Evolutionary conservation across 2,797 vertebrate genomes (phyloP).

Genomic region (Leuciscus waleckii): DNA sequence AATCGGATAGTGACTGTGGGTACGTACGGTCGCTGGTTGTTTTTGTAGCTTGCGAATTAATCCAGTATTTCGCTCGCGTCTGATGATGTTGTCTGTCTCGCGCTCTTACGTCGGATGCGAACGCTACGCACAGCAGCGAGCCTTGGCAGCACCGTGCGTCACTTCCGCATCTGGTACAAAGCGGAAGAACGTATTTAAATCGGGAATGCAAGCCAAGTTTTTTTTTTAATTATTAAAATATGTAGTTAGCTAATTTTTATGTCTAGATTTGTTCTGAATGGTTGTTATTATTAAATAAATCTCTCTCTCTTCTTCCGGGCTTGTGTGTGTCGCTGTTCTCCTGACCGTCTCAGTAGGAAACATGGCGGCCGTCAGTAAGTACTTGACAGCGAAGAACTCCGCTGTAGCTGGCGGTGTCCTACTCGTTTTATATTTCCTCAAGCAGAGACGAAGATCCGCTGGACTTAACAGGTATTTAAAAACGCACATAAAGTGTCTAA

Average conservation of each 20-base stretch:
- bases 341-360: slow-evolving; percentile 58
- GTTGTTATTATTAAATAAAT: not conserved
- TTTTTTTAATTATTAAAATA: not conserved
- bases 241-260: not conserved
- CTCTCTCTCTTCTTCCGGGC: slow-evolving; percentile 5
- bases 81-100: slow-evolving; percentile 28
- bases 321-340: slow-evolving; percentile 5
- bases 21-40: slow-evolving; percentile 35
- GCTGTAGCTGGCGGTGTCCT: slow-evolving; percentile 85
- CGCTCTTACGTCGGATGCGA: slow-evolving; percentile 32
- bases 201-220: too few species aligned
- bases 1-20: not conserved
- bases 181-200: not conserved
- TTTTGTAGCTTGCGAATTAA: not conserved
- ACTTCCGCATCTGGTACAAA: slow-evolving; percentile 44
- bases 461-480: slow-evolving; percentile 74
- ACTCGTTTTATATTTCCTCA: slow-evolving; percentile 83
- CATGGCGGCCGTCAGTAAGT: slow-evolving; percentile 94
- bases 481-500: not conserved
- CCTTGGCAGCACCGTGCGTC: slow-evolving; percentile 39
- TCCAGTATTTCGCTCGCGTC: not conserved
- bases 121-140: slow-evolving; percentile 43
- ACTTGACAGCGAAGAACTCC: slow-evolving; percentile 86
- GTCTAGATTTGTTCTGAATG: not conserved
- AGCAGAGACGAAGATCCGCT: slow-evolving; percentile 70